Evolutionary conservation across 2,797 vertebrate species (phyloP).

Genomic region (Pipistrellus nathusii): DNA sequence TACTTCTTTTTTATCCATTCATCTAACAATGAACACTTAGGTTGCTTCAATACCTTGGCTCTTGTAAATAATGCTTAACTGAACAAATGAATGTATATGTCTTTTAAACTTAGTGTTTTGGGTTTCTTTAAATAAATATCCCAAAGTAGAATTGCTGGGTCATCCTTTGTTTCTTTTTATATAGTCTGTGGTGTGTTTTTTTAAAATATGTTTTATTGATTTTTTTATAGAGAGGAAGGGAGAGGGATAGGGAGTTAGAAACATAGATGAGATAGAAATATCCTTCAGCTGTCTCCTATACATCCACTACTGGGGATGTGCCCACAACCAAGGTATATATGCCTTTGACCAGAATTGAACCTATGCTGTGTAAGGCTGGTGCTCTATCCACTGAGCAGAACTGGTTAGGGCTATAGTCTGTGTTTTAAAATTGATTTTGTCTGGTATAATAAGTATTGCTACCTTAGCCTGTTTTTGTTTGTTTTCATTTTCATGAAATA

Average conservation of each 20-base stretch:
- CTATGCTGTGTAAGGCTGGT: too few relatives aligned
- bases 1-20: not conserved
- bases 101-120: not conserved
- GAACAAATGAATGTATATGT: not conserved
- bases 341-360: too few relatives aligned
- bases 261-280: too few relatives aligned
- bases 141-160: not conserved
- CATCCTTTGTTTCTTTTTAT: not conserved
- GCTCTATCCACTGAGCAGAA: too few relatives aligned
- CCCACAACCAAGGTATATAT: too few relatives aligned
- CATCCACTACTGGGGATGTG: too few relatives aligned
- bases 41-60: not conserved
- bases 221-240: too few relatives aligned
- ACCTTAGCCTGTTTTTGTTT: not conserved
- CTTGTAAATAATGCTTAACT: not conserved
- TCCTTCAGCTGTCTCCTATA: too few relatives aligned
- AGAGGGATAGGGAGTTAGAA: too few relatives aligned
- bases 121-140: not conserved
- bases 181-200: not conserved
- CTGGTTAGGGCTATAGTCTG: too few relatives aligned
- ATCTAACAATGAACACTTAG: not conserved
- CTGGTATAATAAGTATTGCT: not conserved
- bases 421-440: not conserved
- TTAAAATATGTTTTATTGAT: too few relatives aligned
- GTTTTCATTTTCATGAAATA: not conserved